A percentile compares a stretch with the other conserved stretches of the same genome.
These are phyloP conservation scores for Bos indicus DNA, from an alignment of 2,113 vertebrate species.

Conservation along the genomic window DNA sequence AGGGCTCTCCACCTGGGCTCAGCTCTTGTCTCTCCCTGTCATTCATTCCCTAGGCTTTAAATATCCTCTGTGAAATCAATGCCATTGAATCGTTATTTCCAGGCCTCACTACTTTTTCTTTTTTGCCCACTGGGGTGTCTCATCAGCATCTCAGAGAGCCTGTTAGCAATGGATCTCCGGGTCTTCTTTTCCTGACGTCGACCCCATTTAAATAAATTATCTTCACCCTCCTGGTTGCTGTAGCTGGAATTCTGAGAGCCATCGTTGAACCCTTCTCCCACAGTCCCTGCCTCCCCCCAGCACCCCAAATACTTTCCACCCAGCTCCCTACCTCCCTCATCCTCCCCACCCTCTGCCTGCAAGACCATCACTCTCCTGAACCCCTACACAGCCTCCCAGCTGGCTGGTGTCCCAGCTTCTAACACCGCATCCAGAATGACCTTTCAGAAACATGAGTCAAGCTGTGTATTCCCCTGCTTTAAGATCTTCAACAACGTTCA, in stretches of 20 bases:
- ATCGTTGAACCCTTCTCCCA: background rate
- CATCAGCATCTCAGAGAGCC: conserved; percentile 52
- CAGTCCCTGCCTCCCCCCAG: background rate
- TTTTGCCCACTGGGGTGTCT: background rate
- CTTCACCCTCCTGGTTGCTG: background rate
- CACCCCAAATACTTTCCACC: background rate
- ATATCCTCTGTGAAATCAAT: background rate
- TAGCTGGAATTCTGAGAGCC: background rate
- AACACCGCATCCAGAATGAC: background rate
- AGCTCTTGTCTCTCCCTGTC: background rate
- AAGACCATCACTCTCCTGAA: background rate
- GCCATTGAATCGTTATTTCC: background rate
- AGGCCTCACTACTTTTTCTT: background rate
- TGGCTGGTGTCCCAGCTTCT: background rate
- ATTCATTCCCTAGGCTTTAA: background rate
- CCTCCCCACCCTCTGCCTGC: no score
- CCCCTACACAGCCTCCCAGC: background rate
- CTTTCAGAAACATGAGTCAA: background rate
- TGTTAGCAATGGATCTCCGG: background rate
- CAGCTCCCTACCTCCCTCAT: background rate
- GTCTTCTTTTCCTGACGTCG: background rate
- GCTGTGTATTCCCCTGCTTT: background rate
- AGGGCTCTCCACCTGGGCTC: background rate
- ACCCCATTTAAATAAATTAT: background rate
- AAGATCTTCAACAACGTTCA: background rate